Base-by-base conservation (phyloP, 2,113 vertebrate species). In the Nematolebias whitei region DNA sequence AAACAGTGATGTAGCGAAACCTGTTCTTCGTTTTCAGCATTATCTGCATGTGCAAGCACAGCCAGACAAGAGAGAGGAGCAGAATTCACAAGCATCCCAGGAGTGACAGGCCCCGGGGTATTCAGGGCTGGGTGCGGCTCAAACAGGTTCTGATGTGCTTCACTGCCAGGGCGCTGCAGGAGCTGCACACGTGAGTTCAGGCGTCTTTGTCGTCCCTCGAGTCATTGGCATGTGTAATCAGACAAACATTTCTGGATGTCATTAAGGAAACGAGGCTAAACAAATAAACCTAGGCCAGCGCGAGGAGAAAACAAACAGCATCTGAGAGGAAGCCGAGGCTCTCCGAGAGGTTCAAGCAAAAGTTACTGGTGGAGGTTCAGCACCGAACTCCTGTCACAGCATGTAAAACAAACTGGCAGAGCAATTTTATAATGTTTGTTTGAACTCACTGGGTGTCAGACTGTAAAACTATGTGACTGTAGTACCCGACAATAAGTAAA, bases 141-240 rank as follows among this genome's bases (percentile, higher is more conserved):
- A 38, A 64, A 84, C 88, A 90, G 64, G 89, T 85, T 82, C 57
- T 60, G 62, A 87, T 85, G 53, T 60, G 86, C 63, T 22, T 55
- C 4, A 18, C 61, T 66, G 75, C n/a, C 23, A 60, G 1, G 49
- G 74, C 55, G 69, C 56, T 47, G 32, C 12, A 39, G 35, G n/a
- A 64, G 69, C 47, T 22, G 40, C 45, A 53, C 15, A 9, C 32
- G 23, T 12, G 23, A 70, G 48, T 22, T 13, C 35, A 1, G 49
- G 52, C 38, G 56, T 52, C 40, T 49, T 8, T 43, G 0, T 0
- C 54, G 40, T 53, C 67, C 45, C 54, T 54, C 49, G 53, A 71
- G 23, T 57, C 2, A 72, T 22, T 60, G 48, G 44, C 49, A 26
- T 1, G 10, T 29, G 22, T 52, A 20, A 41, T 59, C 18, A 80